Conservation (phyloP, 2,888 invertebrate genomes). For the Parasteatoda lunata region DNA sequence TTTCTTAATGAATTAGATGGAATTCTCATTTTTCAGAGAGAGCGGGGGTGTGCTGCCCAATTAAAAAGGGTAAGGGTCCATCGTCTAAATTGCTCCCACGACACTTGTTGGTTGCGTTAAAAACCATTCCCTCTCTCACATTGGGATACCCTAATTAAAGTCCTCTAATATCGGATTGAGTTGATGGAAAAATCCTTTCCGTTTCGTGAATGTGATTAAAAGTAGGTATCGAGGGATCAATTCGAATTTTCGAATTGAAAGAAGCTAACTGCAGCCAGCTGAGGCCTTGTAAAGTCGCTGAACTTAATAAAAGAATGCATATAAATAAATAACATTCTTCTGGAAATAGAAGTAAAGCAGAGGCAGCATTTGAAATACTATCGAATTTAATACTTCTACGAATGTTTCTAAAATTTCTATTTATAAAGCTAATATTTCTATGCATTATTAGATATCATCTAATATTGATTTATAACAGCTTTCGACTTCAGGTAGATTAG, state of each 20-base stretch:
- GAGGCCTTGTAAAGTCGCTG: too few species aligned
- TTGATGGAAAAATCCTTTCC: conserved; percentile 4
- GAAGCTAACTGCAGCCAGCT: too few species aligned
- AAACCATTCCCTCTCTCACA: conserved; percentile 1
- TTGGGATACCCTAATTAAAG: conserved; percentile 45
- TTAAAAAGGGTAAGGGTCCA: conserved; percentile 25
- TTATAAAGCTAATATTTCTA: too few species aligned
- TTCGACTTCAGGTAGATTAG: too few species aligned
- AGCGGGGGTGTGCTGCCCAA: conserved; percentile 19
- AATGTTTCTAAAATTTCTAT: too few species aligned
- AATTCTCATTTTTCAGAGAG: conserved; percentile 42
- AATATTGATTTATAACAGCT: too few species aligned
- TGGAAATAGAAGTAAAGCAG: too few species aligned
- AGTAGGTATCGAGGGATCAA: conserved; percentile 16
- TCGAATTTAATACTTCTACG: too few species aligned
- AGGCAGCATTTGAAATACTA: too few species aligned
- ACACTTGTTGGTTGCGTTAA: conserved; percentile 51
- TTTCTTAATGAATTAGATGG: conserved; percentile 33
- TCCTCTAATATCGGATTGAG: conserved; percentile 21
- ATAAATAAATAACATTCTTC: too few species aligned
- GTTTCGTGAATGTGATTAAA: conserved; percentile 20
- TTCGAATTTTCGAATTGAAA: not conserved
- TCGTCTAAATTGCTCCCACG: conserved; percentile 46
- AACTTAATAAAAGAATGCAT: too few species aligned
- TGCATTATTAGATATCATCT: too few species aligned